Percentiles rank a stretch among this genome's conserved stretches.
These are phyloP conservation scores for Fulmarus glacialis DNA, from an alignment of 2,113 vertebrate species.

Conservation along the genomic window DNA sequence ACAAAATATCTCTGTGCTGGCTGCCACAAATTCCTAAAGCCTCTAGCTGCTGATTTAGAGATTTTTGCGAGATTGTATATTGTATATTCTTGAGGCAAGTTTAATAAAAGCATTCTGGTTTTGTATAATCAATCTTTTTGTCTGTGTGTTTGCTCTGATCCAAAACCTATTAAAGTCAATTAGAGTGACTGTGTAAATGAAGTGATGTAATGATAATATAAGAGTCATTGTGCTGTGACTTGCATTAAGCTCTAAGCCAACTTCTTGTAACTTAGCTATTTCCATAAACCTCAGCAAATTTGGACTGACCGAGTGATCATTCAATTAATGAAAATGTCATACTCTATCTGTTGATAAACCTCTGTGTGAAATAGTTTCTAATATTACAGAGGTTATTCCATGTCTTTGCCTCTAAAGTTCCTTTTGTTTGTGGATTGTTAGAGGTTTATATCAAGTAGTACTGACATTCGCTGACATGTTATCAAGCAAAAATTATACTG, in stretches of 20 bases:
- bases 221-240: slow-evolving; percentile 35
- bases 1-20: not conserved
- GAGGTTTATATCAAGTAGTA: not conserved
- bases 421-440: not conserved
- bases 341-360: slow-evolving; percentile 28
- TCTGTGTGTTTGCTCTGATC: slow-evolving; percentile 45
- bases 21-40: slow-evolving; percentile 14
- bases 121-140: slow-evolving; percentile 42
- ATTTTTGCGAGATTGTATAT: not conserved
- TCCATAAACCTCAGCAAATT: slow-evolving; percentile 49
- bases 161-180: slow-evolving; percentile 58
- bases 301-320: slow-evolving; percentile 6
- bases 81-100: not conserved
- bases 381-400: not conserved
- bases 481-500: not conserved
- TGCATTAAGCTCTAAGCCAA: slow-evolving; percentile 26
- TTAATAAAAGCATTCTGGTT: slow-evolving; percentile 20
- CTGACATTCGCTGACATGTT: not conserved
- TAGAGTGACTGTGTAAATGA: slow-evolving; percentile 44
- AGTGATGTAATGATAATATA: slow-evolving; percentile 55
- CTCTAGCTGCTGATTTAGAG: slow-evolving; percentile 3
- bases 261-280: slow-evolving; percentile 1
- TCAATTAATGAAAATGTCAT: slow-evolving; percentile 47
- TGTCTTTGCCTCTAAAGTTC: not conserved
- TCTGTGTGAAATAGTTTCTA: not conserved